Percentiles rank a stretch among this genome's conserved stretches.
phyloP scores from a whole-genome alignment of 2,113 vertebrate genomes.

The Engystomops pustulosus region DNA sequence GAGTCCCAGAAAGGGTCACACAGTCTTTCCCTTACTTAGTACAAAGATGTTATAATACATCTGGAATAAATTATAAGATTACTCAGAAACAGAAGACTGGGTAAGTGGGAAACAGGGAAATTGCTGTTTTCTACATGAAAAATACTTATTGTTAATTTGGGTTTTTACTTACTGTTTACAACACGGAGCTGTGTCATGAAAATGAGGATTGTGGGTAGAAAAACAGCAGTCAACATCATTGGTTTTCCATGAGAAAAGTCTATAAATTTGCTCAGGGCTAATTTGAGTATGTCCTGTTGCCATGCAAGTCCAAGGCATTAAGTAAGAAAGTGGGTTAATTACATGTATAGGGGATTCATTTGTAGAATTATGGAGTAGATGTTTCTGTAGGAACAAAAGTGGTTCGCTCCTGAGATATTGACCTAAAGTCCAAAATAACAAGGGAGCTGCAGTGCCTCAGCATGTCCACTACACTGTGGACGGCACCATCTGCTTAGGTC shows the following conservation, averaged over 20 bases:
- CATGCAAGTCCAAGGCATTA: neutral
- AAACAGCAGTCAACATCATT: neutral
- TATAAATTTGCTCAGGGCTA: neutral
- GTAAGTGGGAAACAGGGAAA: neutral
- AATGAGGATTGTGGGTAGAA: neutral
- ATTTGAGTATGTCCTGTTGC: neutral
- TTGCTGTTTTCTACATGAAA: neutral
- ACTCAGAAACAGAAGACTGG: neutral
- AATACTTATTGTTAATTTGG: neutral
- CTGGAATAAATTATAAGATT: slow-evolving; percentile 45
- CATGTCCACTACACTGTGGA: too few species aligned
- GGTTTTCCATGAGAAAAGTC: neutral
- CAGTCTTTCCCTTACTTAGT: slow-evolving; percentile 8
- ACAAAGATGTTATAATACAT: slow-evolving; percentile 21
- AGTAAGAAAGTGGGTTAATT: neutral
- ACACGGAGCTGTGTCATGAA: neutral
- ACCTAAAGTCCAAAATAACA: neutral
- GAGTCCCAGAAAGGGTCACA: slow-evolving; percentile 54
- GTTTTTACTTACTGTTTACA: neutral
- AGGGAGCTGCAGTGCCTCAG: too few species aligned
- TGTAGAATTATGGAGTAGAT: neutral
- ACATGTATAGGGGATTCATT: neutral
- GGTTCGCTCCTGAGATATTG: neutral
- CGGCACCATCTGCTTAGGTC: too few species aligned
- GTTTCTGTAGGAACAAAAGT: neutral